A percentile compares a stretch with the other conserved stretches of the same genome.
phyloP scores from a whole-genome alignment of 2,113 vertebrate genomes.

The Ovis canadensis region DNA sequence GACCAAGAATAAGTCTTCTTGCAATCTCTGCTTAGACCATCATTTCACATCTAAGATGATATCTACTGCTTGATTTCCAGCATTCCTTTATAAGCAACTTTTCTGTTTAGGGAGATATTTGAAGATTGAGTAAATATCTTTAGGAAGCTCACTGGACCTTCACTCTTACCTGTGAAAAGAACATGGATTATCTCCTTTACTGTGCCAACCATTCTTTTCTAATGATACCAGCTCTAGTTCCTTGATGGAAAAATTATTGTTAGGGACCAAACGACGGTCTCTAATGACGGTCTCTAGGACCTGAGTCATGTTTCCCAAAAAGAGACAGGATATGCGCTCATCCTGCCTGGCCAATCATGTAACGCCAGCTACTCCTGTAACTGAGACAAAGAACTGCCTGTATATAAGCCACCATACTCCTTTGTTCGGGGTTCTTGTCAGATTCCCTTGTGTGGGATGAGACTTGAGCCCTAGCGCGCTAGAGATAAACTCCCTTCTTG shows the following conservation, averaged over 20 bases:
- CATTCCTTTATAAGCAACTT: not conserved
- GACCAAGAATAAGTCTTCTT: not conserved
- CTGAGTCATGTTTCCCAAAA: too few species aligned
- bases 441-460: too few species aligned
- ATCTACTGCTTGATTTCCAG: not conserved
- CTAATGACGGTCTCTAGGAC: too few species aligned
- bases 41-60: not conserved
- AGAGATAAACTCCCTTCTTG: too few species aligned
- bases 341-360: too few species aligned
- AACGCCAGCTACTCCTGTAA: too few species aligned
- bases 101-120: not conserved
- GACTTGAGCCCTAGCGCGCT: too few species aligned
- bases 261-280: too few species aligned
- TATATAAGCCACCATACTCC: too few species aligned
- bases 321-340: too few species aligned
- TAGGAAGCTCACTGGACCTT: not conserved
- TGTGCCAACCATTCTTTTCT: not conserved
- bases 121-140: not conserved
- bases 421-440: too few species aligned
- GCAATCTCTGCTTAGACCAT: not conserved
- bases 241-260: not conserved
- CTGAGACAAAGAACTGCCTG: too few species aligned
- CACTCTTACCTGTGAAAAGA: not conserved
- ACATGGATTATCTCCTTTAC: not conserved
- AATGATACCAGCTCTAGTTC: not conserved